phyloP scores from a whole-genome alignment of 2,888 invertebrate genomes.

The Lypha dubia region DNA sequence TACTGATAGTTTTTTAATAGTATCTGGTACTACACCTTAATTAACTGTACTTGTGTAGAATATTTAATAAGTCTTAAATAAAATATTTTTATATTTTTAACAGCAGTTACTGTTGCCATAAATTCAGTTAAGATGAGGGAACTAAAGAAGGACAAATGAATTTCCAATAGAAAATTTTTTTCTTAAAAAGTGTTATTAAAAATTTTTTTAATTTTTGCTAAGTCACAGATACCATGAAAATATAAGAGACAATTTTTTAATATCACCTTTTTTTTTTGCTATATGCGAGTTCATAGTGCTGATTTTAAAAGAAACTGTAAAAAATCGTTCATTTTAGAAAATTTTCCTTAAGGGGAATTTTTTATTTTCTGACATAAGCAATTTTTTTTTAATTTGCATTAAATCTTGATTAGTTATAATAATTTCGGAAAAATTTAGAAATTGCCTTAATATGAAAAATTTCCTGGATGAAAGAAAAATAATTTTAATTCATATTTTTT shows the following conservation, averaged over 20 bases:
- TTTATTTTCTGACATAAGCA: too few species aligned
- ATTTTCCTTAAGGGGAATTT: neutral
- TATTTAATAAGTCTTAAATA: slow-evolving; percentile 50
- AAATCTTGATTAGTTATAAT: too few species aligned
- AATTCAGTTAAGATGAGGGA: neutral
- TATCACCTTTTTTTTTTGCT: too few species aligned
- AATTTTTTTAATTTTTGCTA: too few species aligned
- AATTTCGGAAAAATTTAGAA: too few species aligned
- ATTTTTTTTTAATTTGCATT: too few species aligned
- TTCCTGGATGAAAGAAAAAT: too few species aligned
- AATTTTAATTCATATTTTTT: too few species aligned
- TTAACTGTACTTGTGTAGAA: slow-evolving; percentile 48
- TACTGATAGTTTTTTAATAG: neutral
- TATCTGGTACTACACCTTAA: slow-evolving; percentile 36
- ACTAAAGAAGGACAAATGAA: neutral
- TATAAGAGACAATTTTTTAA: too few species aligned
- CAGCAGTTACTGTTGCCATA: neutral
- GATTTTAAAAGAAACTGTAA: neutral
- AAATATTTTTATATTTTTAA: neutral
- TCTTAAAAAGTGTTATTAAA: neutral
- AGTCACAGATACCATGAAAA: too few species aligned
- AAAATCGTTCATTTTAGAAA: neutral
- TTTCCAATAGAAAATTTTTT: neutral
- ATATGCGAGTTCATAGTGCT: too few species aligned
- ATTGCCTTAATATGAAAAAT: too few species aligned